phyloP scores from a whole-genome alignment of 2,888 invertebrate species.

The Empis livida region DNA sequence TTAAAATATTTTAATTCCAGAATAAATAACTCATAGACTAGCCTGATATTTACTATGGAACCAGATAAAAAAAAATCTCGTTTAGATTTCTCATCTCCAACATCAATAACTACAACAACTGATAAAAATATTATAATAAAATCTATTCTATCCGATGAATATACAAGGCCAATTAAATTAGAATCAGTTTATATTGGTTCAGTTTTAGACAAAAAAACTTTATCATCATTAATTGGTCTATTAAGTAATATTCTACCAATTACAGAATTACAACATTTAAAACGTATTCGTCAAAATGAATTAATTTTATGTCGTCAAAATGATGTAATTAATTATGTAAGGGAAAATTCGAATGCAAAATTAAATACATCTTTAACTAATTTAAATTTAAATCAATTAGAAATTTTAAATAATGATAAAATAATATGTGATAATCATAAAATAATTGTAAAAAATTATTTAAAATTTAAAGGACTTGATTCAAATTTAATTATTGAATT shows the following conservation, averaged over 20 bases:
- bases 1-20: too few species aligned
- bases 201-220: constrained; percentile 46
- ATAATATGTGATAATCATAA: background rate
- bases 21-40: too few species aligned
- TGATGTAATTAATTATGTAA: constrained; percentile 18
- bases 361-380: too few species aligned
- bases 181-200: constrained; percentile 47
- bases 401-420: background rate
- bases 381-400: too few species aligned
- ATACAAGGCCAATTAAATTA: constrained; percentile 37
- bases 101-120: too few species aligned
- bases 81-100: too few species aligned
- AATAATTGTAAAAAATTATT: constrained; percentile 3
- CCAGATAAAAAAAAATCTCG: too few species aligned
- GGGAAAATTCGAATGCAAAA: constrained; percentile 14
- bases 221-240: constrained; percentile 46
- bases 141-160: constrained; percentile 44
- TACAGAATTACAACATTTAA: constrained; percentile 52
- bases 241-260: constrained; percentile 47
- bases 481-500: constrained; percentile 15
- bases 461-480: constrained; percentile 10
- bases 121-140: constrained; percentile 20
- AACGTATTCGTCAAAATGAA: constrained; percentile 50
- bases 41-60: too few species aligned
- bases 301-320: constrained; percentile 42